Base-by-base conservation (phyloP, 2,797 vertebrate genomes). In the Alcedo atthis region DNA sequence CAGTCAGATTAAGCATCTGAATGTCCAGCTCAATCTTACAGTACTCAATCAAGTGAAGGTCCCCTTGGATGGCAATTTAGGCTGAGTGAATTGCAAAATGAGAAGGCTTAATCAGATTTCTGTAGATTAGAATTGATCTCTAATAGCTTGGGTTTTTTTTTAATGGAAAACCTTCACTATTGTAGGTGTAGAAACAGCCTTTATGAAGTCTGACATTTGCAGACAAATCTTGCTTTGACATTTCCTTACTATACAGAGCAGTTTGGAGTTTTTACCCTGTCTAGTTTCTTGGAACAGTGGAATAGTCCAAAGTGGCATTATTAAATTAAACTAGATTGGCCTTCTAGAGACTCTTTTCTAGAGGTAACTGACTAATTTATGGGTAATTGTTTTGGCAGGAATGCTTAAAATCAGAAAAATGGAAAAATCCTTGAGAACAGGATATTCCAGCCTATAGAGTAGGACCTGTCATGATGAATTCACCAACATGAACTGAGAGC, bases 71-170 rank as follows among this genome's bases (percentile, higher is more conserved):
- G 58, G 32, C 71, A 80, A 71, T 24, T 78, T 70, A 16, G 57
- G 9, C 48, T 90, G 45, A 73, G 33, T 57, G 87, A 85, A 90
- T 66, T 87, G 81, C 76, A 90, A 92, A 90, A 82, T 0, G 28
- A 93, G 82, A 93, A 78, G 42, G 20, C 37, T 76, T 90, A 90
- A 87, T 93, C 89, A 87, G 73, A 67, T 93, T 93, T 90, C 51
- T 79, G 55, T 69, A 61, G 84, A 58, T 51, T 85, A 76, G 53
- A 93, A 93, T 79, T 61, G 55, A 89, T 90, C 15, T 94, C 25
- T 85, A 73, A 70, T 16, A 55, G 37, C 37, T 40, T 40, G 37
- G 58, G 26, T 57, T 83, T 82, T 86, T 46, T 68, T 35, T 81
- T 55, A 94, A 92, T 63, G 22, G 42, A 79, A 93, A 93, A 69